These are phyloP conservation scores for Neosalanx taihuensis DNA, from an alignment of 2,797 vertebrate species.

Conservation along the genomic window DNA sequence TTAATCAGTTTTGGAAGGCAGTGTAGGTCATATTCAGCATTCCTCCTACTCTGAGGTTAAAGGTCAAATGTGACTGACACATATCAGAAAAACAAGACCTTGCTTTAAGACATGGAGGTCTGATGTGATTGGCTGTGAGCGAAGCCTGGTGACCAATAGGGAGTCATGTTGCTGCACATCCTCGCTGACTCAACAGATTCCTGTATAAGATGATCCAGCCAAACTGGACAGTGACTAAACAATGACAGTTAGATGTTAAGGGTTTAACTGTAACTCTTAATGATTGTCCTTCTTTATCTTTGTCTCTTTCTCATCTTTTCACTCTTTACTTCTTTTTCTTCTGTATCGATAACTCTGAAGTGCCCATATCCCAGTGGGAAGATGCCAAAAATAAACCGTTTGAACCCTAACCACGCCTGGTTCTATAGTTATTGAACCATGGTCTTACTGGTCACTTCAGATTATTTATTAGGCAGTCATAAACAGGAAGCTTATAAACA, in stretches of 20 bases:
- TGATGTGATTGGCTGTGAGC: neutral
- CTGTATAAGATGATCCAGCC: too few species aligned
- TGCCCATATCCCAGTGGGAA: neutral
- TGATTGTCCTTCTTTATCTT: neutral
- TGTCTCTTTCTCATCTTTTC: neutral
- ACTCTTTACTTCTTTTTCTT: neutral
- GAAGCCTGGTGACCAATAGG: too few species aligned
- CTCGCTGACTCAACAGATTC: too few species aligned
- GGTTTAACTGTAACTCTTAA: neutral
- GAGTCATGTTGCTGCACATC: too few species aligned
- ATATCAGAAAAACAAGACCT: constrained; percentile 23
- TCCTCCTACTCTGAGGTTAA: constrained; percentile 32
- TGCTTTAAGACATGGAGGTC: constrained; percentile 12
- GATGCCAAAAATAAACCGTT: neutral
- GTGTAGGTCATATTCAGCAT: neutral
- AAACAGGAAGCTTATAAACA: too few species aligned
- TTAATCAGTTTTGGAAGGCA: too few species aligned
- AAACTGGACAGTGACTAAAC: too few species aligned
- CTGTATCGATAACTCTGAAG: neutral
- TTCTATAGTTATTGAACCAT: neutral
- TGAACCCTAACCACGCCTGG: neutral
- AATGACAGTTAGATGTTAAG: neutral
- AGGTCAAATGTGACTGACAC: neutral
- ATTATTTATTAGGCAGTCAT: neutral
- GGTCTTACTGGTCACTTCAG: neutral